Evolutionary conservation across 1,140 invertebrate genomes (phyloP).

Genomic region (Drosophila teissieri): DNA sequence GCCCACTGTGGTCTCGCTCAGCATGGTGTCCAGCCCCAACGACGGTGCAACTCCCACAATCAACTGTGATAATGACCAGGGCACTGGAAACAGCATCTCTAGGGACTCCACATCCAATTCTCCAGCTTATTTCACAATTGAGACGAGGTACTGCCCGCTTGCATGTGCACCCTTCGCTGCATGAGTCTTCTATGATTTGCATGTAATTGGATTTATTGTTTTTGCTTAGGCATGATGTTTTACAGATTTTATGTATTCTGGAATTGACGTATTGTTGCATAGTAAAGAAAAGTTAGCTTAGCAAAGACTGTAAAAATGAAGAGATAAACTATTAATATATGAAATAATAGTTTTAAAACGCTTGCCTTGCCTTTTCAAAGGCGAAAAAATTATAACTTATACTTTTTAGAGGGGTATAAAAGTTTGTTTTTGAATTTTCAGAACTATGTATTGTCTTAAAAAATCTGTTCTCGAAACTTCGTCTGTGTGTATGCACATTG

Average conservation of each 20-base stretch:
- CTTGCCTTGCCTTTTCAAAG: no score
- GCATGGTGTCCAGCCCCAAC: slow-evolving; percentile 42
- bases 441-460: background rate
- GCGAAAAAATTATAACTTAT: no score
- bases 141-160: slow-evolving; percentile 65
- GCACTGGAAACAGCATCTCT: slow-evolving; percentile 27
- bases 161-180: slow-evolving; percentile 18
- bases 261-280: no score
- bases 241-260: background rate
- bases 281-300: no score
- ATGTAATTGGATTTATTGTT: slow-evolving; percentile 2
- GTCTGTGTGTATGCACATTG: no score
- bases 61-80: slow-evolving; percentile 48
- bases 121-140: slow-evolving; percentile 68
- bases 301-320: no score
- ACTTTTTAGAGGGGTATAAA: no score
- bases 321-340: no score
- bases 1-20: slow-evolving; percentile 70
- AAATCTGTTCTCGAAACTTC: no score
- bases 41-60: slow-evolving; percentile 17
- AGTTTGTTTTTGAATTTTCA: background rate
- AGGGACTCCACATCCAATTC: slow-evolving; percentile 38
- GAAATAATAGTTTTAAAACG: no score
- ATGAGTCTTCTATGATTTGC: slow-evolving; percentile 13
- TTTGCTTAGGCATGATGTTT: background rate